Conservation (phyloP, 2,797 vertebrate genomes). For the Aphelocoma californica region DNA sequence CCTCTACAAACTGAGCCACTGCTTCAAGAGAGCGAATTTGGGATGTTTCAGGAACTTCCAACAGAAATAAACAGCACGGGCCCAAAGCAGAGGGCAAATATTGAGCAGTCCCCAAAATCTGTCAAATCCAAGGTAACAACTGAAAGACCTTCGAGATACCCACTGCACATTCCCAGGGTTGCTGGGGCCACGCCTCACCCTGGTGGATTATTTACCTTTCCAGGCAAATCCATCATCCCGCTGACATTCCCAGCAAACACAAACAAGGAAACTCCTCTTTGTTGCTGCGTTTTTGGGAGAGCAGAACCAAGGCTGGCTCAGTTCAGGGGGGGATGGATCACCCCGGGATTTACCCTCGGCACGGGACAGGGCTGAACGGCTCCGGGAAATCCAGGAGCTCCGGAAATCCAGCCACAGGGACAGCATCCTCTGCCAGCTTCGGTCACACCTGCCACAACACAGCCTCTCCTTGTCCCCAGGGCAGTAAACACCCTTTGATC, state of each 20-base stretch:
- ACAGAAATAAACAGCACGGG: slow-evolving; percentile 2
- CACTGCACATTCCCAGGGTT: not conserved
- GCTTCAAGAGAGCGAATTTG: not conserved
- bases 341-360: not conserved
- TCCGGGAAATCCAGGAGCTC: not conserved
- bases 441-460: not conserved
- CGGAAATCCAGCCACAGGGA: not conserved
- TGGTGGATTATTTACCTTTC: not conserved
- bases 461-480: not conserved
- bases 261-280: not conserved
- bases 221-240: slow-evolving; percentile 34
- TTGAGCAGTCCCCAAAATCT: not conserved
- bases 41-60: not conserved
- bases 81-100: not conserved
- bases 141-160: not conserved
- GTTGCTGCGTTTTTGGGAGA: not conserved
- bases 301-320: not conserved
- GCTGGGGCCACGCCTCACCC: not conserved
- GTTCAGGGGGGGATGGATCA: not conserved
- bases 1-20: not conserved
- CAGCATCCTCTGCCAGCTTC: not conserved
- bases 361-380: not conserved
- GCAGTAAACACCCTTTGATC: slow-evolving; percentile 4
- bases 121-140: not conserved
- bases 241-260: slow-evolving; percentile 19